Base-by-base conservation (phyloP, 37 sponge, comb jelly and placozoan genomes). In the Crambe crambe region DNA sequence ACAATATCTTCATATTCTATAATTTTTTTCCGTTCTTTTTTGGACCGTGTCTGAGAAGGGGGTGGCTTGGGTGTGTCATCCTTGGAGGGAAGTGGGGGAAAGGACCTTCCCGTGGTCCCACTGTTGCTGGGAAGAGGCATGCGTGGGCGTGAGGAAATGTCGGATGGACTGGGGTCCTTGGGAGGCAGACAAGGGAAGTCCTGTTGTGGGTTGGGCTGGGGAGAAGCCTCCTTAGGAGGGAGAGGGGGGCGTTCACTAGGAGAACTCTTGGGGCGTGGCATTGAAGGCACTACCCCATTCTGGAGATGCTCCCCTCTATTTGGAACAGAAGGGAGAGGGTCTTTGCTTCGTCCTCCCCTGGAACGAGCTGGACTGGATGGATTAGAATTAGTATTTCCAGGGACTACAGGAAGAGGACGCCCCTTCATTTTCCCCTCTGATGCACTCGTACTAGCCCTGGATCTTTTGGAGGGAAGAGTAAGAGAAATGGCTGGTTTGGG, bases 321-420 rank as follows among this genome's bases (percentile, higher is more conserved):
- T 17, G 54, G 73, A 25, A 72, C 27, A 43, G 76, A 8, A n/a
- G 76, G 76, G 31, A 60, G 42, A 25, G 76, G 37, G 2, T 74
- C 31, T 42, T 72, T 27, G 63, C 18, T 8, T n/a, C 25, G 56
- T 42, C 22, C 3, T 26, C 30, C 20, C 42, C 57, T 47, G 17
- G 3, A 10, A 23, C 27, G 9, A 27, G 3, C 51, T 36, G 73
- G 3, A 4, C 25, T 72, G 37, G 42, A 3, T 58, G 47, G 17
- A 72, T 43, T 2, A 20, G 2, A 58, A 12, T 4, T 26, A 17
- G 61, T 65, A 1, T 70, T 5, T 23, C 42, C 76, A 47, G 78
- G 78, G 1, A 40, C 26, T 0, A 37, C 30, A 4, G 84, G 84
- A 2, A 83, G 56, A 30, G 83, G 74, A 3, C 83, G 5, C 18